phyloP scores from a whole-genome alignment of 2,113 vertebrate species.

The Gymnarchus niloticus region DNA sequence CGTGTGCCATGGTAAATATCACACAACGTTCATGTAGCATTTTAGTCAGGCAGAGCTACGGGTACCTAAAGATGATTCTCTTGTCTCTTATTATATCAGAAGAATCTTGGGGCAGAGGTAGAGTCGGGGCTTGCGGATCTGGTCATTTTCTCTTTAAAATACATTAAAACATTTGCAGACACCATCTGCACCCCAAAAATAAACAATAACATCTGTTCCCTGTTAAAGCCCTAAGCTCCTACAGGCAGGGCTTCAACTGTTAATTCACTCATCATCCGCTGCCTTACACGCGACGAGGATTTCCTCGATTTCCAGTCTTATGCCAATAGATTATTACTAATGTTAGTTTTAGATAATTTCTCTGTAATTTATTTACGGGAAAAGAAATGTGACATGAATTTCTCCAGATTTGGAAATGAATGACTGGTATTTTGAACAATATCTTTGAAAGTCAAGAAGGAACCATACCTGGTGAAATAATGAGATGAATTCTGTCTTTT shows the following conservation, averaged over 20 bases:
- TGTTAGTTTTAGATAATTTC: constrained; percentile 5
- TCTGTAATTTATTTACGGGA: constrained; percentile 2
- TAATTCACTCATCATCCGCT: not conserved
- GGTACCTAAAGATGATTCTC: not conserved
- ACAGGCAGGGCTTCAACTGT: not conserved
- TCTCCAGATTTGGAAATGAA: constrained; percentile 1
- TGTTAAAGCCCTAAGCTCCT: not conserved
- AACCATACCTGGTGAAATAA: not conserved
- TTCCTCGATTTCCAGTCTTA: not conserved
- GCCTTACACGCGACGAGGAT: not conserved
- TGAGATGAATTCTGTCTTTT: not conserved
- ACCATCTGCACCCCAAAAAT: not conserved
- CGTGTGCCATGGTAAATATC: not conserved
- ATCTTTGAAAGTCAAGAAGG: not conserved
- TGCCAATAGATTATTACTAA: not conserved
- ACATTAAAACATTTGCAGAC: not conserved
- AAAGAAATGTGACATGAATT: not conserved
- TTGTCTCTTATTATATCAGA: not conserved
- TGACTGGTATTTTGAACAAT: not conserved
- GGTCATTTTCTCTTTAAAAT: not conserved
- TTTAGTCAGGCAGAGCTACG: not conserved
- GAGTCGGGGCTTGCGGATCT: not conserved
- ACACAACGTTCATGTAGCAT: not conserved
- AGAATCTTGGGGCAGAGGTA: not conserved
- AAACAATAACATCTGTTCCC: constrained; percentile 19